These are phyloP conservation scores for Cirrhinus mrigala DNA, from an alignment of 2,797 vertebrate genomes.

Conservation along the genomic window DNA sequence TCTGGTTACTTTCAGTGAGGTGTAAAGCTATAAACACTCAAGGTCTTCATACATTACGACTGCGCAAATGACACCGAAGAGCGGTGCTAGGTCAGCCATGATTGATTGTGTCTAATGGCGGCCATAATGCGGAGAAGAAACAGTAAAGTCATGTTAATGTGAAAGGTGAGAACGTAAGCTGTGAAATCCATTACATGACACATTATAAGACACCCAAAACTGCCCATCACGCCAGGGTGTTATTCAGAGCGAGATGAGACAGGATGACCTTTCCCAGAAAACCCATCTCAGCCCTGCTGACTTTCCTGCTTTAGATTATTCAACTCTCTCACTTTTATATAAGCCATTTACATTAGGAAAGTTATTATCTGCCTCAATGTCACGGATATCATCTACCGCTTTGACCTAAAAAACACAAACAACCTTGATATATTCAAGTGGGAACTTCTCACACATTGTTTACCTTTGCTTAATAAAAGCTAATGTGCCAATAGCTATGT, in stretches of 20 bases:
- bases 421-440: not conserved
- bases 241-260: conserved; percentile 33
- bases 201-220: conserved; percentile 33
- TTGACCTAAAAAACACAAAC: conserved; percentile 4
- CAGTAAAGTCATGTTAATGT: conserved; percentile 45
- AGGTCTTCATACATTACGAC: conserved; percentile 36
- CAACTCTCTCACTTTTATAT: not conserved
- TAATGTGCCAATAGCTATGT: no score
- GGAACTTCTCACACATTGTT: not conserved
- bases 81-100: conserved; percentile 17
- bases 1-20: conserved; percentile 37
- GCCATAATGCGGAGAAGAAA: conserved; percentile 7
- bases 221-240: not conserved
- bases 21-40: conserved; percentile 45
- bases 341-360: conserved; percentile 14
- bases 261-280: conserved; percentile 27
- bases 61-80: conserved; percentile 20
- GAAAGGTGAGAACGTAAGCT: conserved; percentile 43
- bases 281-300: conserved; percentile 15
- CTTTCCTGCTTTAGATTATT: conserved; percentile 14
- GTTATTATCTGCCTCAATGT: not conserved
- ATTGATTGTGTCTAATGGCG: conserved; percentile 30
- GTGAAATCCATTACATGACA: conserved; percentile 20
- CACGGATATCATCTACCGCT: not conserved
- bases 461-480: not conserved